Base-by-base conservation (phyloP, 2,113 vertebrate genomes). In the Acanthochromis polyacanthus region DNA sequence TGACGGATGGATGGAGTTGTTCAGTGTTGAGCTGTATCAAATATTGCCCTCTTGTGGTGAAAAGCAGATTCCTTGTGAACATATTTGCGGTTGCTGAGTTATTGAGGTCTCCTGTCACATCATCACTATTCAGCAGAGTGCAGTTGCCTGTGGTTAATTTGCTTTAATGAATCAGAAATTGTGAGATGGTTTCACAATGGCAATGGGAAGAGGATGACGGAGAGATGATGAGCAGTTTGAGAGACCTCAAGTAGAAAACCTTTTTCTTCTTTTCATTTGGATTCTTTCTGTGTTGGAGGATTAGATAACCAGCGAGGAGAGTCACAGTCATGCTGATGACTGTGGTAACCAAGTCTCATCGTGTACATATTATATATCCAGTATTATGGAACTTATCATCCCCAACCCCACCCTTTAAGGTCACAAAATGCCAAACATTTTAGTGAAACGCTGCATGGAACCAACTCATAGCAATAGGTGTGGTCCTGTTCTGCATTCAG, bases 21-120 rank as follows among this genome's bases (percentile, higher is more conserved):
- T 46, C 11, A 15, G 0, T 11, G 28, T 63, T 10, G 3, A 40
- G 5, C 23, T 20, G 0, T 11, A 23, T 0, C 20, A 46, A 61
- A 73, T 67, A 53, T 16, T 1, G 38, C 88, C 88, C 85, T 82
- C 88, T 68, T 71, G 88, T 85, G 89, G 82, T 72, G 11, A 40
- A n/a, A 48, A 40, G 46, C n/a, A 32, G 19, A 61, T 53, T 17
- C 38, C 1, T 1, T 0, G 28, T 11, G 30, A 51, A 45, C 3
- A 43, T 15, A 20, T 3, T 55, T 62, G 48, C 19, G 40, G 46
- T n/a, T 46, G 23, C 11, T 32, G 22, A 30, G 23, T 58, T 14
- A 19, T 23, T 11, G 16, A 20, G 19, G 19, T 70, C 9, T 60
- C 38, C 3, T 66, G 12, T 64, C 23, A 22, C 28, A 25, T 23